These are phyloP conservation scores for Halesus radiatus DNA, from an alignment of 1,140 invertebrate species.

Conservation along the genomic window DNA sequence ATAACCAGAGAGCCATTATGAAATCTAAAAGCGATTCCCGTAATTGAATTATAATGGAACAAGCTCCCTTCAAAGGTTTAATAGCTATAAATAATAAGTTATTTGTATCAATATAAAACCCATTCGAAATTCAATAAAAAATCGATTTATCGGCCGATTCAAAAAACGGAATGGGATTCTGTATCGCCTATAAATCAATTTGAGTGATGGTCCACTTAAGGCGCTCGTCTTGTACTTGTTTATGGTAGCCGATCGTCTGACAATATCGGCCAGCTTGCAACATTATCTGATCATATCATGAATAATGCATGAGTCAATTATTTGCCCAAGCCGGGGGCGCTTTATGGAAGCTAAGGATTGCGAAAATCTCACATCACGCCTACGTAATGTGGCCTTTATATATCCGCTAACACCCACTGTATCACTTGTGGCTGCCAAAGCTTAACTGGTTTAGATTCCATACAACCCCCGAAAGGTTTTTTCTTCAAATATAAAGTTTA, in stretches of 20 bases:
- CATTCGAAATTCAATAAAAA: conserved; percentile 38
- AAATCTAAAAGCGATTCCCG: background rate
- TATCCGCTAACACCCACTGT: background rate
- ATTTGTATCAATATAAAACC: conserved; percentile 34
- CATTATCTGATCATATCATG: conserved; percentile 48
- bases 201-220: conserved; percentile 40
- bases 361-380: conserved; percentile 26
- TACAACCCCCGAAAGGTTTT: no score
- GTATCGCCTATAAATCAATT: conserved; percentile 38
- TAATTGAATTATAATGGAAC: background rate
- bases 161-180: conserved; percentile 13
- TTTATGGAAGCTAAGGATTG: conserved; percentile 5
- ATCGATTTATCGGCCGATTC: conserved; percentile 33
- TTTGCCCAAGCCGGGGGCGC: conserved; percentile 31
- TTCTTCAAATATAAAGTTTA: background rate
- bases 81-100: conserved; percentile 11
- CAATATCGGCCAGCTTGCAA: conserved; percentile 36
- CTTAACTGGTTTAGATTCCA: no score
- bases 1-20: background rate
- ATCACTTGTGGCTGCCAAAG: background rate
- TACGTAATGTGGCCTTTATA: conserved; percentile 1
- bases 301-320: conserved; percentile 52
- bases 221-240: conserved; percentile 6
- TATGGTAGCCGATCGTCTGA: conserved; percentile 28
- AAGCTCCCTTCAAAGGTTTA: background rate